Conservation (phyloP, 1,140 invertebrate genomes). For the Acromyrmex heyeri region DNA sequence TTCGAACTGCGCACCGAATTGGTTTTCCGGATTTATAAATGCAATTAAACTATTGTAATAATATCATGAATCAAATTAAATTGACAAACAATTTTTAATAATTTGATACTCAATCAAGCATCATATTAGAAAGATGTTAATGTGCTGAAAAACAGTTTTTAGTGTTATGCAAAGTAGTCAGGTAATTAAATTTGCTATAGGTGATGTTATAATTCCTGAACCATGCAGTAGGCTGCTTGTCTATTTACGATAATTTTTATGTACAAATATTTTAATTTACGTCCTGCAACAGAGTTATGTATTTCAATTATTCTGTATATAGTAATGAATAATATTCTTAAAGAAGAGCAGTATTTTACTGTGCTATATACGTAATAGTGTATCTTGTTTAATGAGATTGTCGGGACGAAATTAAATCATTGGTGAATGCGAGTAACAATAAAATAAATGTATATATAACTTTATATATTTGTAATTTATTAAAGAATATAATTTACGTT, state of each 20-base stretch:
- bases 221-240: background rate
- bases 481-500: background rate
- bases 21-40: too few species aligned
- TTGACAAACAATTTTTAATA: too few species aligned
- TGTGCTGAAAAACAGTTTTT: too few species aligned
- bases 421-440: background rate
- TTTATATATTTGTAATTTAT: conserved; percentile 50
- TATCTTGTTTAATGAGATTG: background rate
- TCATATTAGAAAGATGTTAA: too few species aligned
- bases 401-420: background rate
- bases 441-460: conserved; percentile 13
- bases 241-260: background rate
- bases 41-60: too few species aligned
- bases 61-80: too few species aligned
- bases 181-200: background rate
- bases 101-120: too few species aligned
- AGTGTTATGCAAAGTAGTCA: background rate
- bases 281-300: background rate
- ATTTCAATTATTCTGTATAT: background rate
- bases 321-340: background rate
- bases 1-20: too few species aligned
- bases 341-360: background rate
- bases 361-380: too few species aligned
- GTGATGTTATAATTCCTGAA: background rate
- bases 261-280: background rate